A percentile compares a stretch with the other conserved stretches of the same genome.
Evolutionary conservation across 2,113 vertebrate genomes (phyloP).

Genomic region (Etheostoma spectabile): DNA sequence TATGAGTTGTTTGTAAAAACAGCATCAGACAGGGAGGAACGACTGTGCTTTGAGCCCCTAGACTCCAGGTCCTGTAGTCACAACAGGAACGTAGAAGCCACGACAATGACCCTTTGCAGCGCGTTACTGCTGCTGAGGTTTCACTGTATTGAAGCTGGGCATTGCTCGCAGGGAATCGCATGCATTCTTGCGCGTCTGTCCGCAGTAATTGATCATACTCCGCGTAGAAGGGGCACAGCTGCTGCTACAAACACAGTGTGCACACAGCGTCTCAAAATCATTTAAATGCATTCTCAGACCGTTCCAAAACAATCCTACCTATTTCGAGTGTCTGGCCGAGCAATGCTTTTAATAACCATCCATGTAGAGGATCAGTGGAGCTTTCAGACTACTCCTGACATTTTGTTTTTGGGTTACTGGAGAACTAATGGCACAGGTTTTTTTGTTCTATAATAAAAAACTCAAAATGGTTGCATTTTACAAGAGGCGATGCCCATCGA

Average conservation of each 20-base stretch:
- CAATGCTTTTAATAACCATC: conserved; percentile 41
- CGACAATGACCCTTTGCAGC: conserved; percentile 26
- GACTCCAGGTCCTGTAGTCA: conserved; percentile 67
- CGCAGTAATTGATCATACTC: conserved; percentile 61
- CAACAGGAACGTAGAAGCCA: conserved; percentile 52
- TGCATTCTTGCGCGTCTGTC: conserved; percentile 62
- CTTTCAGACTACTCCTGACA: conserved; percentile 1
- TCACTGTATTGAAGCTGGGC: conserved; percentile 40
- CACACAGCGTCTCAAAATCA: conserved; percentile 80
- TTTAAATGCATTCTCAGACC: conserved; percentile 79
- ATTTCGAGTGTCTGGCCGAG: conserved; percentile 61
- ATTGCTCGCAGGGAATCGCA: conserved; percentile 43
- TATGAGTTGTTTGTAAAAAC: conserved; percentile 77
- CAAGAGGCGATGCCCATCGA: too few relatives aligned
- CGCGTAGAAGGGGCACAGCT: conserved; percentile 57
- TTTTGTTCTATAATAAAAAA: background rate
- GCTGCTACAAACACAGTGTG: conserved; percentile 56
- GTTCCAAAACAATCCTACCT: conserved; percentile 70
- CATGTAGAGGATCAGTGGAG: conserved; percentile 19
- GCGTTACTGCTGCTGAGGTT: conserved; percentile 39
- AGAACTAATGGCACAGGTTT: background rate
- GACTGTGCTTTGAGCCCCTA: conserved; percentile 63
- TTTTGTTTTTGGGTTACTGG: background rate
- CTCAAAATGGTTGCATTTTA: background rate
- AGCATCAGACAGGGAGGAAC: conserved; percentile 67